A percentile compares a stretch with the other conserved stretches of the same genome.
Conservation (phyloP, 2,113 vertebrate species). For the Poeciliopsis retropinna region DNA sequence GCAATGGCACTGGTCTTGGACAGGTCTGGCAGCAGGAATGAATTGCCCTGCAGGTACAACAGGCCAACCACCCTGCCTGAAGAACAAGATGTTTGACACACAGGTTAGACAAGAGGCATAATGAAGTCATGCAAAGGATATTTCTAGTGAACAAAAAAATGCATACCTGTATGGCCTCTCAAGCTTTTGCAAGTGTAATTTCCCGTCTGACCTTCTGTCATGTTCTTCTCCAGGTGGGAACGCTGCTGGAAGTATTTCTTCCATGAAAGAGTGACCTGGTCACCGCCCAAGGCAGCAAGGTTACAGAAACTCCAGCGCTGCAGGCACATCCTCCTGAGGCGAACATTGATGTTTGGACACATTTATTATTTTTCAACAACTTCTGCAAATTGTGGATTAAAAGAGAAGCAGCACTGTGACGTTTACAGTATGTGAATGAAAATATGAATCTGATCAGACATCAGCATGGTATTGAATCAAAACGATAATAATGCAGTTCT, state of each 20-base stretch:
- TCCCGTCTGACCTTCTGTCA: constrained; percentile 76
- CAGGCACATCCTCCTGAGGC: constrained; percentile 80
- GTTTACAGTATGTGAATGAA: neutral
- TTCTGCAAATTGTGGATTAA: neutral
- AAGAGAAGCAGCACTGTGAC: neutral
- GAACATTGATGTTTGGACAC: neutral
- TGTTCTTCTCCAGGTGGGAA: constrained; percentile 76
- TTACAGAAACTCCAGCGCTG: constrained; percentile 83
- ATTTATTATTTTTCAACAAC: neutral
- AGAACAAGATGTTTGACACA: neutral
- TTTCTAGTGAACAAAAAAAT: neutral
- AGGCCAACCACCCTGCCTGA: constrained; percentile 76
- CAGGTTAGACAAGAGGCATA: neutral
- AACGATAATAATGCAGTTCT: neutral
- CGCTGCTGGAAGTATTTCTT: constrained; percentile 82
- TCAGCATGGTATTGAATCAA: neutral
- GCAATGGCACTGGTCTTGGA: constrained; percentile 58
- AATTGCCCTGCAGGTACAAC: constrained; percentile 71
- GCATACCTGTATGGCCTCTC: constrained; percentile 79
- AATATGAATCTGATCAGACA: neutral
- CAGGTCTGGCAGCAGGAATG: constrained; percentile 54
- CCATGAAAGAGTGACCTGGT: constrained; percentile 71
- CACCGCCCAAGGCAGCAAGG: constrained; percentile 51
- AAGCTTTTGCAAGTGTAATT: constrained; percentile 81
- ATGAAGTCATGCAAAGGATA: neutral